Evolutionary conservation across 2,888 invertebrate genomes (phyloP).

Genomic region (Yponomeuta evonymella): DNA sequence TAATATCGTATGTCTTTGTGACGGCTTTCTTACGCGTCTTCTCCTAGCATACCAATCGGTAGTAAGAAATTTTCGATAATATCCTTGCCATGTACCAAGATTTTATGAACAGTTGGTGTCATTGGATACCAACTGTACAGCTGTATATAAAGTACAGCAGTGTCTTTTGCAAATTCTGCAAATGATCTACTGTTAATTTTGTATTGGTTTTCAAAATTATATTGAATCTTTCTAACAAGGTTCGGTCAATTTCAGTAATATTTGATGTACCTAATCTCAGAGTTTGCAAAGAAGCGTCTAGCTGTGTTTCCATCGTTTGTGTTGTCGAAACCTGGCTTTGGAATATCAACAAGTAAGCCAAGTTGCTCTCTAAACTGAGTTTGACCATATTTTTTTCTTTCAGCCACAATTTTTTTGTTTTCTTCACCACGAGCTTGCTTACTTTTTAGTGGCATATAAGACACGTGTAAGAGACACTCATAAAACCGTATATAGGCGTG

Average conservation of each 20-base stretch:
- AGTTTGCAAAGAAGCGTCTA: conserved; percentile 16
- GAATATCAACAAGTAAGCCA: too few relatives aligned
- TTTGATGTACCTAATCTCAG: conserved; percentile 9
- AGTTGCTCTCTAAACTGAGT: too few relatives aligned
- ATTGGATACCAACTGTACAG: conserved; percentile 31
- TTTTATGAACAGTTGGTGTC: conserved; percentile 31
- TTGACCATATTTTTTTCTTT: too few relatives aligned
- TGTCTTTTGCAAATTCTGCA: not conserved
- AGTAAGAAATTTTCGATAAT: conserved; percentile 27
- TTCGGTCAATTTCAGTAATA: conserved; percentile 10
- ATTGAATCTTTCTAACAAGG: conserved; percentile 11
- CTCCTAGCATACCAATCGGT: conserved; percentile 29
- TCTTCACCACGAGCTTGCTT: too few relatives aligned
- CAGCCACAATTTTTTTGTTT: too few relatives aligned
- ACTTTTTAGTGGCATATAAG: too few relatives aligned
- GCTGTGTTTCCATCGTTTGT: conserved; percentile 17
- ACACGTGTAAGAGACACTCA: too few relatives aligned
- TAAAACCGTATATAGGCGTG: too few relatives aligned
- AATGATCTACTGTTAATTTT: conserved; percentile 8
- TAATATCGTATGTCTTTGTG: conserved; percentile 20
- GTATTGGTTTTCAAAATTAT: conserved; percentile 9
- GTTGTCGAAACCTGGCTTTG: conserved; percentile 1
- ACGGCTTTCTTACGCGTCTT: conserved; percentile 25
- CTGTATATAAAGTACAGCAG: conserved; percentile 23
- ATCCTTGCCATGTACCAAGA: conserved; percentile 27